Percentiles rank a stretch among this genome's conserved stretches.
These are phyloP conservation scores for Agonopterix heracliana DNA, from an alignment of 2,888 invertebrate genomes.

Conservation along the genomic window DNA sequence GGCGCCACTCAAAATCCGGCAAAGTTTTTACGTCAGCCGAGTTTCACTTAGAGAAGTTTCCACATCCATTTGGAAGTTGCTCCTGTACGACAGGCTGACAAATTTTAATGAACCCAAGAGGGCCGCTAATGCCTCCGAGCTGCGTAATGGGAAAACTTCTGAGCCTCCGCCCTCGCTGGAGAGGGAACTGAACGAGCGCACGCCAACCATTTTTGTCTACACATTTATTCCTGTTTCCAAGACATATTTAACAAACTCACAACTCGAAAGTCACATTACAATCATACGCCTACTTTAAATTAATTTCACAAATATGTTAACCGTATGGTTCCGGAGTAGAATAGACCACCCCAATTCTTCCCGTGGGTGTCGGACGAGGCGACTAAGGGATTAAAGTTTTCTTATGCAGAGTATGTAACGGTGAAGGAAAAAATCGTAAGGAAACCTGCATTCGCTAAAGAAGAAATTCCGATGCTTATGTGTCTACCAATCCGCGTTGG, in stretches of 20 bases:
- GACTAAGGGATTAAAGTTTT: too few species aligned
- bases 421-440: too few species aligned
- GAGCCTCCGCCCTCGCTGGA: slow-evolving; percentile 15
- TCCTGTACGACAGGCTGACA: slow-evolving; percentile 71
- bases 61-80: slow-evolving; percentile 72
- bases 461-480: too few species aligned
- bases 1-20: slow-evolving; percentile 55
- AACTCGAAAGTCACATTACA: slow-evolving; percentile 34
- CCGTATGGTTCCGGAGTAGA: too few species aligned
- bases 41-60: slow-evolving; percentile 74
- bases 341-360: too few species aligned
- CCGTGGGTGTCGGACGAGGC: too few species aligned
- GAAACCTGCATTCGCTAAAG: too few species aligned
- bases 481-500: too few species aligned
- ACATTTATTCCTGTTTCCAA: slow-evolving; percentile 37
- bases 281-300: slow-evolving; percentile 19
- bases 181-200: slow-evolving; percentile 1
- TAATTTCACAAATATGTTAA: slow-evolving; percentile 20
- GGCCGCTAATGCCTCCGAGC: slow-evolving; percentile 69
- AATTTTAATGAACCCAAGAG: slow-evolving; percentile 75
- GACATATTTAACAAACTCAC: slow-evolving; percentile 46
- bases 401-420: too few species aligned
- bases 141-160: slow-evolving; percentile 71
- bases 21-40: slow-evolving; percentile 72
- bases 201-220: slow-evolving; percentile 33